Conservation (phyloP, 2,113 vertebrate species). For the Proterorhinus semilunaris region DNA sequence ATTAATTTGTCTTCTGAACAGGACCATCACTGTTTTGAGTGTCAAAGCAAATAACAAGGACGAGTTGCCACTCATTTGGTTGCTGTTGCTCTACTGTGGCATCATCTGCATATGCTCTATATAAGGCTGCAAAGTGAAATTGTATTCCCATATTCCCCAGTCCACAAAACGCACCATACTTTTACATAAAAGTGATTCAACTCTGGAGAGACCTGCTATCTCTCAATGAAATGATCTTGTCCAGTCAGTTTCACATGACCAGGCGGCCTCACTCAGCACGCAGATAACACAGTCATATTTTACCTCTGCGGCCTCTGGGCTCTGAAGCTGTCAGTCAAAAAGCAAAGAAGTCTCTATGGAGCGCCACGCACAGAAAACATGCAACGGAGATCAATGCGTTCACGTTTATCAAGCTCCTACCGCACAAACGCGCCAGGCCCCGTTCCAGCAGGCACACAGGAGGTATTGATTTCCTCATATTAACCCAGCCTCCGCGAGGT, state of each 20-base stretch:
- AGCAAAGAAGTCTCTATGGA: conserved; percentile 29
- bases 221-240: neutral
- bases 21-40: no score
- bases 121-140: no score
- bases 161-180: neutral
- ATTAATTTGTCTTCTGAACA: no score
- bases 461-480: conserved; percentile 62
- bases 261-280: neutral
- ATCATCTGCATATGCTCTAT: no score
- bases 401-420: conserved; percentile 32
- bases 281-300: neutral
- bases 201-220: neutral
- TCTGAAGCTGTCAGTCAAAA: conserved; percentile 47
- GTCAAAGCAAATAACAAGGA: no score
- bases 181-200: neutral
- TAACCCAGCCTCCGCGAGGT: conserved; percentile 51
- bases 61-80: no score
- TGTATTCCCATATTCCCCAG: no score
- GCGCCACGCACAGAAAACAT: conserved; percentile 20
- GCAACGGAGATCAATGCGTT: conserved; percentile 45
- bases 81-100: no score
- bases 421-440: conserved; percentile 16
- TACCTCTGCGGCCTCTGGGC: conserved; percentile 7
- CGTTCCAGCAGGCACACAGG: conserved; percentile 27
- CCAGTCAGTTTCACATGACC: conserved; percentile 5